Percentiles rank a stretch among this genome's conserved stretches.
Evolutionary conservation across 1,140 invertebrate species (phyloP).

Genomic region (Drosophila watanabei): DNA sequence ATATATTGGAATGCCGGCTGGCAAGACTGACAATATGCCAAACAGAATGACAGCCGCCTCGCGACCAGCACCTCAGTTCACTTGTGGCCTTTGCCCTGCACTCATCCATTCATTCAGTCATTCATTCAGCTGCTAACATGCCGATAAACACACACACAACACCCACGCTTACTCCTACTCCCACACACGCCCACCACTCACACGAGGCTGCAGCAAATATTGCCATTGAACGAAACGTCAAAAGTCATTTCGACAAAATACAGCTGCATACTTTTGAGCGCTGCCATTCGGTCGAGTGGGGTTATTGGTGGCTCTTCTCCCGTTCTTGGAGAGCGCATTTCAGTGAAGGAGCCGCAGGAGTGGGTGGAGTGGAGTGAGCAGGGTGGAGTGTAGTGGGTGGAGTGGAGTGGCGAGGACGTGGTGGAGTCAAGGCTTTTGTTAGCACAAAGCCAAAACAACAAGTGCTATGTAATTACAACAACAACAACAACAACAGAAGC

Average conservation of each 20-base stretch:
- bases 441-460: conserved; percentile 71
- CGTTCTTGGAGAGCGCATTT: conserved; percentile 47
- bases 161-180: neutral
- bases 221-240: conserved; percentile 62
- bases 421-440: conserved; percentile 59
- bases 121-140: conserved; percentile 40
- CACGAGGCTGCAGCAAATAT: conserved; percentile 56
- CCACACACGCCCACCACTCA: conserved; percentile 8
- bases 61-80: conserved; percentile 21
- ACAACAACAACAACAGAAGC: conserved; percentile 29
- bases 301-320: conserved; percentile 68
- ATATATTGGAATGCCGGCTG: conserved; percentile 25
- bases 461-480: conserved; percentile 71
- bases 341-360: conserved; percentile 7
- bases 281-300: conserved; percentile 65
- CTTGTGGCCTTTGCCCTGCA: conserved; percentile 30
- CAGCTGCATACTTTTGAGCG: conserved; percentile 74
- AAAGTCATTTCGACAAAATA: conserved; percentile 78
- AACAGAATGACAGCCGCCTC: conserved; percentile 15
- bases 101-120: conserved; percentile 26
- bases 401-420: neutral
- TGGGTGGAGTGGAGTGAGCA: neutral
- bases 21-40: conserved; percentile 5
- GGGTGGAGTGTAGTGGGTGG: neutral
- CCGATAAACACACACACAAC: conserved; percentile 45